Conservation (phyloP, 2,113 vertebrate species). For the Anseranas semipalmata region DNA sequence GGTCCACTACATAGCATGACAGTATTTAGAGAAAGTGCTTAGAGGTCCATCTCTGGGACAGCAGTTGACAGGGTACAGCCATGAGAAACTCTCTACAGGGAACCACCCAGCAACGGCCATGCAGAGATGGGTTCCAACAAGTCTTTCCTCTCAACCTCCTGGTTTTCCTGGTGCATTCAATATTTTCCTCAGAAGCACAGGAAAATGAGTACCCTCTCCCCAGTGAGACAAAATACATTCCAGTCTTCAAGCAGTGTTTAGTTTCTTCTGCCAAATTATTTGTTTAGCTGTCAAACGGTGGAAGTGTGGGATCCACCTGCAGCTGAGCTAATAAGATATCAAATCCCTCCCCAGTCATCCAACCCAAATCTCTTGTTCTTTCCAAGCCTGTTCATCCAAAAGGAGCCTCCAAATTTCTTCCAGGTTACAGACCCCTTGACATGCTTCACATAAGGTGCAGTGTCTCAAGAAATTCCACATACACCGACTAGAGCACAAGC, state of each 20-base stretch:
- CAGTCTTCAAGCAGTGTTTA: not conserved
- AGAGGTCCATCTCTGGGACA: not conserved
- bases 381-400: not conserved
- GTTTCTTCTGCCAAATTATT: not conserved
- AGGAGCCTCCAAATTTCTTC: not conserved
- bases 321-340: not conserved
- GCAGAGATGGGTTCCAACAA: not conserved
- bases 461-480: not conserved
- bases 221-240: not conserved
- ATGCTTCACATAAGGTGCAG: not conserved
- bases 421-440: not conserved
- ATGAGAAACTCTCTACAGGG: not conserved
- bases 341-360: not conserved
- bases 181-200: not conserved
- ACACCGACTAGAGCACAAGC: not conserved
- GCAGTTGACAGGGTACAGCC: not conserved
- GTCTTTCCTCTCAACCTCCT: not conserved
- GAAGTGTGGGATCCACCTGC: not conserved
- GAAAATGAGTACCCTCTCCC: not conserved
- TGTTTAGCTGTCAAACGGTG: not conserved
- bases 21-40: not conserved
- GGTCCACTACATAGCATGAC: not conserved
- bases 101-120: not conserved
- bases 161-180: not conserved
- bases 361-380: not conserved